Base-by-base conservation (phyloP, 64 coral and sea anemone genomes). In the Dendrophyllia cribrosa region DNA sequence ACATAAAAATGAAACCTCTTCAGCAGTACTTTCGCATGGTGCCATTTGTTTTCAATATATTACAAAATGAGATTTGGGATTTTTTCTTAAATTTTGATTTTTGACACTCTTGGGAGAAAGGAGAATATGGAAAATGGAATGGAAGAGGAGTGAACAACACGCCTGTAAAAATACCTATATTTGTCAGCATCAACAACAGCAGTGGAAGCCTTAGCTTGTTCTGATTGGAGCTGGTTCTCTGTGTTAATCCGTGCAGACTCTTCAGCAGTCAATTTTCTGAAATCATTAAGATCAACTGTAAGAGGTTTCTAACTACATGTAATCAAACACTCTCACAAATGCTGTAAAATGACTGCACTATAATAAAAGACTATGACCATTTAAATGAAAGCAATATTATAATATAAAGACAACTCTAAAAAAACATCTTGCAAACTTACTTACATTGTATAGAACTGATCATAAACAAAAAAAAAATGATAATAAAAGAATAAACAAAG, bases 181-280 rank as follows among this genome's bases (percentile, higher is more conserved):
- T 93, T 97, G 47, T 87, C 92, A 13, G 93, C 80, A 74, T 97
- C 95, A 5, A 91, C 69, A 7, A 89, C 92, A 66, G 92, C 95
- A 16, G 88, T 81, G 5, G 92, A 94, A 9, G 95, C 95, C 20
- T 97, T 97, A 20, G 87, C 88, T 14, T 94, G 74, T 71, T 97
- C 91, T 9, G 76, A 79, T 21, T 91, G 88, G 5, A 97, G 83
- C 20, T 97, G 92, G 76, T 86, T 94, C 88, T 97, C 82, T 5
- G 80, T 97, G 47, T 83, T 85, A n/a, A 93, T 78, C 44, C 95
- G 80, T 17, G 95, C 88, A 13, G 95, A 89, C 26, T 97, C 95
- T 59, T 97, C 95, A 20, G 95, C 92, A 12, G 95, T 94, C 0
- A 97, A 43, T 86, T 94, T 94, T 43, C 95, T 94, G 34, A 4